Evolutionary conservation across 2,888 invertebrate genomes (phyloP).

Genomic region (Aricia artaxerxes): DNA sequence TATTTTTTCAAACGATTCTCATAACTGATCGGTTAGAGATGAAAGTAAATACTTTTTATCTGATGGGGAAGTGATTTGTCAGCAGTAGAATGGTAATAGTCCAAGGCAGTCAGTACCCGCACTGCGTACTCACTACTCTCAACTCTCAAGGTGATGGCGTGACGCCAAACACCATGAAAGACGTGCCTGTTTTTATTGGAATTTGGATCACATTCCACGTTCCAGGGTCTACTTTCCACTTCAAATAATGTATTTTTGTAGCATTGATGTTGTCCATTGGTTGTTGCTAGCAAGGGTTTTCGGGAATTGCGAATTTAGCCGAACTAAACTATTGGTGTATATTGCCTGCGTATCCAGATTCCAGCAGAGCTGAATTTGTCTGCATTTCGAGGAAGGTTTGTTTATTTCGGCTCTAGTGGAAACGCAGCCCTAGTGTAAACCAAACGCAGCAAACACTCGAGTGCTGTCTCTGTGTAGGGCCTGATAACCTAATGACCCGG

Average conservation of each 20-base stretch:
- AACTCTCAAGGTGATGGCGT: conserved; percentile 25
- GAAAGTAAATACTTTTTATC: not conserved
- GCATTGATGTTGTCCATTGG: no score
- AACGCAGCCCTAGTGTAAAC: not conserved
- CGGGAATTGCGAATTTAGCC: no score
- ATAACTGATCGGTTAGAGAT: not conserved
- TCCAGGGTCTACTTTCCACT: not conserved
- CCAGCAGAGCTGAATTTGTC: no score
- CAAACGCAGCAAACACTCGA: not conserved
- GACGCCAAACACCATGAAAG: conserved; percentile 28
- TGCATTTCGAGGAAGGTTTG: no score
- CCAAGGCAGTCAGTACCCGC: conserved; percentile 17
- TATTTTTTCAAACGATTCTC: no score
- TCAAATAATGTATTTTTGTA: no score
- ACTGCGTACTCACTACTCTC: not conserved
- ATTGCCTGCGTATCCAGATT: no score
- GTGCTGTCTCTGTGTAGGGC: conserved; percentile 15
- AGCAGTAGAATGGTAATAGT: not conserved
- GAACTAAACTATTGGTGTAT: no score
- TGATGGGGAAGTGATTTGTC: conserved; percentile 38
- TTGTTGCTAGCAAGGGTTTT: no score
- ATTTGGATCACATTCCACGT: conserved; percentile 25
- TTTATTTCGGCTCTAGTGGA: no score
- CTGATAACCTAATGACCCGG: conserved; percentile 41
- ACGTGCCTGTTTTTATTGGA: conserved; percentile 27